Base-by-base conservation (phyloP, 2,888 invertebrate species). In the Leptinotarsa peninsularis region DNA sequence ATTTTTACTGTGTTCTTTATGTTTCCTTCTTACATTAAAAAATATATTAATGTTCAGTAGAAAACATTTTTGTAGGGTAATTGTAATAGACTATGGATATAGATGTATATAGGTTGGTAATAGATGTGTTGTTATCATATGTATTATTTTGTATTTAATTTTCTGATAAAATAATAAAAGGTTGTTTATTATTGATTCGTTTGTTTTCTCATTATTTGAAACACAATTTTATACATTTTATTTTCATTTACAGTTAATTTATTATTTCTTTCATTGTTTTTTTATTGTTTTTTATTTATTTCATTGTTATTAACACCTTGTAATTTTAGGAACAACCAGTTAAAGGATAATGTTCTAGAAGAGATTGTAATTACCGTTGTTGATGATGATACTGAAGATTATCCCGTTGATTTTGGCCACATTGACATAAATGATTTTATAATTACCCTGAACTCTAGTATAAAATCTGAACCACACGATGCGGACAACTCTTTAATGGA, bases 301-400 rank as follows among this genome's bases (percentile, higher is more conserved):
- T 66, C 63, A 43, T 63, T 56, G 70, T 71, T 79, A 79, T 78
- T 80, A 80, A 80, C 71, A 54, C 66, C 58, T 7, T 77, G 56
- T 74, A 74, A 78, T 80, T 80, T 78, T 76, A 80, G 79, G 78
- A 52, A 56, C n/a, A 4, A n/a, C 63, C 63, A 63, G 43, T n/a
- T 18, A 54, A 58, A 70, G 49, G 63, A 49, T 17, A 67, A 23
- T 71, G 70, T 73, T 27, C 74, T 63, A 23, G 82, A 82, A 63
- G 80, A 82, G 72, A 82, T 82, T 50, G 72, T 77, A 17, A 81
- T 82, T 49, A 68, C 67, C 18, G 50, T 68, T 43, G 66, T 63
- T 49, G 71, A 71, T 21, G 58, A 67, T 10, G 70, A 58, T 43
- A n/a, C 63, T 17, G 43, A 63, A 10, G 63, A 63, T 43, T 27